A percentile compares a stretch with the other conserved stretches of the same genome.
phyloP scores from a whole-genome alignment of 2,113 vertebrate species.

The Epinephelus fuscoguttatus region DNA sequence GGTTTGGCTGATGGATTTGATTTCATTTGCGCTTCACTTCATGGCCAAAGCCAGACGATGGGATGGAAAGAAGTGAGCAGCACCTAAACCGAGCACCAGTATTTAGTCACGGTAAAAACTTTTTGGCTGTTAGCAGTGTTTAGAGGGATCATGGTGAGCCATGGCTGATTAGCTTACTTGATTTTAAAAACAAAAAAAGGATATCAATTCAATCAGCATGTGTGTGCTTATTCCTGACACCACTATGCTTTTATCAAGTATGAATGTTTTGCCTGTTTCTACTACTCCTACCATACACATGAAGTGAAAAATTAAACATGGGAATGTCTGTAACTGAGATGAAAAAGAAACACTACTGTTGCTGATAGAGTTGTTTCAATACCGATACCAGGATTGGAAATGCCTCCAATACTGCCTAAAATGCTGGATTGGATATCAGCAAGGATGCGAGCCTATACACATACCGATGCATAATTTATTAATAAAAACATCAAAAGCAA shows the following conservation, averaged over 20 bases:
- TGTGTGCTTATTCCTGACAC: not conserved
- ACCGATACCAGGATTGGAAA: no score
- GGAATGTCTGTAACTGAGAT: not conserved
- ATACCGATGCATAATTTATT: no score
- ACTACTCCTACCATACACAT: not conserved
- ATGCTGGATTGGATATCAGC: no score
- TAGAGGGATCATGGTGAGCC: slow-evolving; percentile 7
- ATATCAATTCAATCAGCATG: not conserved
- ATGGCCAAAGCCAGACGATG: slow-evolving; percentile 57
- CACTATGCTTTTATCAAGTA: not conserved
- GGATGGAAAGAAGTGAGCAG: slow-evolving; percentile 30
- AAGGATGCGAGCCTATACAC: no score
- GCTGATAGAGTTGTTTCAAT: no score
- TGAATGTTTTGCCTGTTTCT: not conserved
- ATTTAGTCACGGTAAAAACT: no score
- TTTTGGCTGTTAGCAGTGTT: not conserved
- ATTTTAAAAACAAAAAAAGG: slow-evolving; percentile 22
- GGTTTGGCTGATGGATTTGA: slow-evolving; percentile 4
- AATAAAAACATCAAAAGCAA: not conserved
- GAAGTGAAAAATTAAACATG: not conserved
- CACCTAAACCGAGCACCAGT: not conserved
- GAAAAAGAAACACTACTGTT: not conserved
- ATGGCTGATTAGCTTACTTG: slow-evolving; percentile 44
- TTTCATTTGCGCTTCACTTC: slow-evolving; percentile 27
- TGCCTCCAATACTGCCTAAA: no score